Evolutionary conservation across 2,797 vertebrate species (phyloP).

Genomic region (Cossypha caffra): DNA sequence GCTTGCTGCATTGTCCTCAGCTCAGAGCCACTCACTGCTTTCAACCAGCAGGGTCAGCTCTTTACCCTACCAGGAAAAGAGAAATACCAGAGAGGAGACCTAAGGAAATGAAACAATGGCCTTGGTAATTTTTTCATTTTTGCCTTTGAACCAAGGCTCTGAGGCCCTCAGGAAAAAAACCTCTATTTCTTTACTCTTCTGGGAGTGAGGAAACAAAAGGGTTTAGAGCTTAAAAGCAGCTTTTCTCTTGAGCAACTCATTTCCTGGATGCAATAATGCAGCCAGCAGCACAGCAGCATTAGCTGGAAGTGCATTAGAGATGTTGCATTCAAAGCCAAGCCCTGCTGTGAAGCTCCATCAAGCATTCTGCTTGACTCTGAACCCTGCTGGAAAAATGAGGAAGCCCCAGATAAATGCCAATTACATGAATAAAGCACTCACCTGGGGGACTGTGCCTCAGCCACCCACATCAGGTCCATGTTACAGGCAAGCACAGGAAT

Average conservation of each 20-base stretch:
- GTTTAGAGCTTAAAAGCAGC: background rate
- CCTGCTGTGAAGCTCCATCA: background rate
- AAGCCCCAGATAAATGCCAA: background rate
- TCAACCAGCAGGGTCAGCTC: background rate
- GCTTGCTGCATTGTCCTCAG: background rate
- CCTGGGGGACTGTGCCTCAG: slow-evolving; percentile 88
- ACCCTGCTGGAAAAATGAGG: background rate
- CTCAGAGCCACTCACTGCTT: background rate
- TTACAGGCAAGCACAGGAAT: slow-evolving; percentile 89
- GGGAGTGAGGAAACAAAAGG: background rate
- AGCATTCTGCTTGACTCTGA: no score
- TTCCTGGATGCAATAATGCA: background rate
- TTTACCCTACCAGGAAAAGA: background rate
- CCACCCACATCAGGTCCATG: slow-evolving; percentile 90
- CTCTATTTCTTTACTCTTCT: background rate
- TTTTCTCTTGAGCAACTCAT: background rate
- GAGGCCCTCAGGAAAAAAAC: background rate
- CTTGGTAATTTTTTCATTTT: background rate
- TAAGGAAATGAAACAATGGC: background rate
- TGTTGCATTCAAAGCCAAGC: background rate
- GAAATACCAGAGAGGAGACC: background rate
- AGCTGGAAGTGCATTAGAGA: background rate
- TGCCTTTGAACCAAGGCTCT: background rate
- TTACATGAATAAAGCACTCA: background rate
- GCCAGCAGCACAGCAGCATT: background rate